Percentiles rank a stretch among this genome's conserved stretches.
Conservation (phyloP, 2,113 vertebrate genomes). For the Microcebus ravelobensis region DNA sequence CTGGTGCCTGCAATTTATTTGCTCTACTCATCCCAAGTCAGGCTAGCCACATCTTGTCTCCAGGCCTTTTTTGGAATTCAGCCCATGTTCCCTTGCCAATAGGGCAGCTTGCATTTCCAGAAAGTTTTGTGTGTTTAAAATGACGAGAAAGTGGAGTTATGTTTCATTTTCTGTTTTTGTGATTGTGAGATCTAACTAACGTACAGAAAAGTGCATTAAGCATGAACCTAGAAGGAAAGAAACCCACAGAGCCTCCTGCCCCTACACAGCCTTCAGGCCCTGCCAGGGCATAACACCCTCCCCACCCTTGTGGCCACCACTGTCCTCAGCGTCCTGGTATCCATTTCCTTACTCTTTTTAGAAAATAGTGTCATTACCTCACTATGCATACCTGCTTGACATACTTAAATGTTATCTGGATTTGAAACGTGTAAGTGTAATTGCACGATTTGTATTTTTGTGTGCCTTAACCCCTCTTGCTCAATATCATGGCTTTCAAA, state of each 20-base stretch:
- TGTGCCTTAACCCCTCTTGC: not conserved
- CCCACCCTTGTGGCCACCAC: not conserved
- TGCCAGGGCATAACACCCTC: not conserved
- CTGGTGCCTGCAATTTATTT: not conserved
- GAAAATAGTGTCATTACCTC: not conserved
- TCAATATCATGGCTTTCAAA: not conserved
- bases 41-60: not conserved
- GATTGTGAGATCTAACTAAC: not conserved
- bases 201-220: not conserved
- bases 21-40: not conserved
- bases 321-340: not conserved
- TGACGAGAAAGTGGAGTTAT: not conserved
- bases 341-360: not conserved
- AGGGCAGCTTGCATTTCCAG: not conserved
- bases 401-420: not conserved
- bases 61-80: not conserved
- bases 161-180: not conserved
- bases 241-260: not conserved
- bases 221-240: not conserved
- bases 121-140: not conserved
- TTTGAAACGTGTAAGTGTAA: not conserved
- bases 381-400: not conserved
- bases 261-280: fast-evolving
- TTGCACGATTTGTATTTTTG: not conserved
- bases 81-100: not conserved